Evolutionary conservation across 2,888 invertebrate species (phyloP), one percentile per base, ranked within the genome.

Genomic region (Tridacna crocea): DNA sequence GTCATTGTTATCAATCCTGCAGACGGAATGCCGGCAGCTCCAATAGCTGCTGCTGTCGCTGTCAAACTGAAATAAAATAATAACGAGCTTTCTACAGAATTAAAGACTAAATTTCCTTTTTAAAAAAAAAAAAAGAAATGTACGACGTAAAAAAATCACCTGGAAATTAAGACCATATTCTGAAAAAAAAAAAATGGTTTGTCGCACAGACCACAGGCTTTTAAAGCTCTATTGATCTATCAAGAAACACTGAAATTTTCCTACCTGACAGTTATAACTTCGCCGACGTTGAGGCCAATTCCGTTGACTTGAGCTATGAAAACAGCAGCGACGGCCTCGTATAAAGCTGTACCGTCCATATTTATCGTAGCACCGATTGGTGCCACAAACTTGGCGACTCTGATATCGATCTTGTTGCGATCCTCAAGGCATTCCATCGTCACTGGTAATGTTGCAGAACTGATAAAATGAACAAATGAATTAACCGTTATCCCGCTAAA

Each of bases 21-120:
- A 94, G 98, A 98, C 12, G 98, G 99, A 91, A 99, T 98, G 68
- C 99, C 98, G 15, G 99, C 99, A 26, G 99, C 99, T 82, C 99
- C 99, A 93, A 99, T 98, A 91, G 98, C 98, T 0, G 99, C 99
- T 75, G 98, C 97, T 0, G 99, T 99, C 27, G 99, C 98, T 13
- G 99, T 99, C 90, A 98, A 97, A 95, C 98, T 98, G 73, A 15
- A 82, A 77, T 0, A n/a, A 46, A 46, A 46, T 22, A 12, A 19
- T 26, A 22, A 22, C 26, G 24, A 22, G 12, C 1, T 55, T 55
- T 55, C 55, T 17, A 12, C 15, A 46, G 19, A n/a, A 55, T 63
- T 8, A 72, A n/a, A 72, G 22, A 47, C 19, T 46, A 3, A 13
- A 4, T 24, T 47, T 8, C 12, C n/a, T n/a, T 22, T n/a, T n/a